These are phyloP conservation scores for Trileptium ribeirensis DNA, from an alignment of 2,888 invertebrate species.

Conservation along the genomic window DNA sequence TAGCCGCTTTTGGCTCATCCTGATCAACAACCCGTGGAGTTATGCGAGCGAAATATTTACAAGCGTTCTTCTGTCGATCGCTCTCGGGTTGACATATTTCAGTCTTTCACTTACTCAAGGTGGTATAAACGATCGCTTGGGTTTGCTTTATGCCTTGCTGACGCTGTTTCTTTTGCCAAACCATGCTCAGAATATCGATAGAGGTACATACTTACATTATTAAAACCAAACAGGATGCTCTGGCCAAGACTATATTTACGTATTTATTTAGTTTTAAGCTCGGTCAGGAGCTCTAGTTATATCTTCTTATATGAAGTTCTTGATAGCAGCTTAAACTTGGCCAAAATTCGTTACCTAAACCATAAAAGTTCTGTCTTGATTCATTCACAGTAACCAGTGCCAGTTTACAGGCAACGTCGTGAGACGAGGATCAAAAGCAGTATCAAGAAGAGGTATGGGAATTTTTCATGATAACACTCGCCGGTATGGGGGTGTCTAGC, in stretches of 20 bases:
- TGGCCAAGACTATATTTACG: background rate
- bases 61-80: conserved; percentile 71
- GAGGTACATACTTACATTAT: conserved; percentile 39
- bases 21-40: conserved; percentile 75
- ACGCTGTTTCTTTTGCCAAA: conserved; percentile 72
- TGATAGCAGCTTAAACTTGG: no score
- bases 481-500: no score
- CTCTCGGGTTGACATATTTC: conserved; percentile 60
- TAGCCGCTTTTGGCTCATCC: conserved; percentile 51
- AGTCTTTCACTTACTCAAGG: conserved; percentile 30
- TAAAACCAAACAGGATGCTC: background rate
- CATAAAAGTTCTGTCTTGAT: no score
- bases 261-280: no score
- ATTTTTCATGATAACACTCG: no score
- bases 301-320: no score
- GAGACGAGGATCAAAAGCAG: no score
- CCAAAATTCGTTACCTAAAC: no score
- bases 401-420: no score
- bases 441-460: no score
- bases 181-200: conserved; percentile 59
- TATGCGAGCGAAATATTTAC: conserved; percentile 71
- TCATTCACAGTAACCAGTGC: no score
- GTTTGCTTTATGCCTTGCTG: conserved; percentile 77
- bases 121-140: conserved; percentile 59
- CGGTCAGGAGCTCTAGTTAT: no score